Conservation (phyloP, 2,797 vertebrate species). For the Falco novaeseelandiae region DNA sequence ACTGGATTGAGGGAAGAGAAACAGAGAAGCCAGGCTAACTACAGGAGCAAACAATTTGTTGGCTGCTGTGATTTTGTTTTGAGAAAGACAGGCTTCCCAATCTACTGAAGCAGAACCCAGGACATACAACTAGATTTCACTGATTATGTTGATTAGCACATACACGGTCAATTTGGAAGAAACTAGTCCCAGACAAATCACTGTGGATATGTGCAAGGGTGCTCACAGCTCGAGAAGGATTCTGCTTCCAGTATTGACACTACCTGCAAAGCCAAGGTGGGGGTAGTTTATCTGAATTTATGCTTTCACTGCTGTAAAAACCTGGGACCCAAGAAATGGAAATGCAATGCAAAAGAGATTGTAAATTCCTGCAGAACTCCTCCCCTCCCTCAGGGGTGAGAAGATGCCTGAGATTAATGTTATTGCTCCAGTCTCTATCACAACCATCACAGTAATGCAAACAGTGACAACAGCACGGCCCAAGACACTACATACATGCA, state of each 20-base stretch:
- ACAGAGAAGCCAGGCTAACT: background rate
- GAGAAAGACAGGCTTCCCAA: background rate
- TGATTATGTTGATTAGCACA: background rate
- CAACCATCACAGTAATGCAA: background rate
- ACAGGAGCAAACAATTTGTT: background rate
- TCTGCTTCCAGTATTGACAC: background rate
- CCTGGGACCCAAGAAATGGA: background rate
- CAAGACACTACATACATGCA: background rate
- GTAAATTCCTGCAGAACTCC: background rate
- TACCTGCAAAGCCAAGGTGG: background rate
- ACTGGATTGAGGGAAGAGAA: background rate
- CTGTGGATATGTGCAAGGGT: background rate
- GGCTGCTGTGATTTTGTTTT: slow-evolving; percentile 1
- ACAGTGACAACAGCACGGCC: background rate
- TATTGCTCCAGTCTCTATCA: background rate
- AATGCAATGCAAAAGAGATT: background rate
- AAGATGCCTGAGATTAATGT: background rate
- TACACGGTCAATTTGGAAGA: background rate
- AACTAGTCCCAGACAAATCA: background rate
- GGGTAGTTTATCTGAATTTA: background rate
- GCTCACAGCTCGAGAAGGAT: background rate
- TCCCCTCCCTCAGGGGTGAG: slow-evolving; percentile 17
- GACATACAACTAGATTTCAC: background rate
- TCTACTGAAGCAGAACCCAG: background rate
- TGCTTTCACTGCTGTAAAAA: background rate